These are phyloP conservation scores for Astreopora myriophthalma DNA, from an alignment of 64 coral and sea anemone species.

Conservation along the genomic window DNA sequence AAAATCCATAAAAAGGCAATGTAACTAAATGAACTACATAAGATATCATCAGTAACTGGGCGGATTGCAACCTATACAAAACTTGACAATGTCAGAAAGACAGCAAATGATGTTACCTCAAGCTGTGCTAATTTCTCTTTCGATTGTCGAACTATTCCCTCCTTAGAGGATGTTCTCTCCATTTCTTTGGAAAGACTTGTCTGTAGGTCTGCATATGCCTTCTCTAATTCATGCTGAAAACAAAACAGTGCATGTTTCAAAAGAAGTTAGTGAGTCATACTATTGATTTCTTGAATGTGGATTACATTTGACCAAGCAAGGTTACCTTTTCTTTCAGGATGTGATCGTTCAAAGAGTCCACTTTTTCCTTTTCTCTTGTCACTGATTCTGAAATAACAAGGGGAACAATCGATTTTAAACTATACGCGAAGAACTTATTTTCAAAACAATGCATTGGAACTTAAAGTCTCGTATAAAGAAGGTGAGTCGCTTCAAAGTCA, in stretches of 20 bases:
- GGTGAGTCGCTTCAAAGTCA: too few relatives aligned
- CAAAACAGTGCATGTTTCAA: neutral
- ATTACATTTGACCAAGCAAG: too few relatives aligned
- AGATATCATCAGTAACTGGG: neutral
- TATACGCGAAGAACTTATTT: too few relatives aligned
- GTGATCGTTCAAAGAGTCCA: neutral
- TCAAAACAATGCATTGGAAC: neutral
- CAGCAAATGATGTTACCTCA: neutral
- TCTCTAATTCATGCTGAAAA: constrained; percentile 31
- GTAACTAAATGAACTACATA: neutral
- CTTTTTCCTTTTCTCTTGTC: constrained; percentile 38
- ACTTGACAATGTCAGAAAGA: neutral
- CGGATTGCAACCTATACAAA: neutral
- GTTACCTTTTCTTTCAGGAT: constrained; percentile 35
- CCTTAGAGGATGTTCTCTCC: neutral
- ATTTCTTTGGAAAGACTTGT: neutral
- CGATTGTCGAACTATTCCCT: neutral
- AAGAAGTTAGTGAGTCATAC: neutral
- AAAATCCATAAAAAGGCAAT: neutral
- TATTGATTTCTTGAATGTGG: too few relatives aligned
- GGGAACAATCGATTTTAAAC: neutral
- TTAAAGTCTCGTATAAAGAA: neutral
- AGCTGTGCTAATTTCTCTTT: neutral
- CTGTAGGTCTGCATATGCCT: constrained; percentile 14
- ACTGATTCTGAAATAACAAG: neutral